Percentiles rank a stretch among this genome's conserved stretches.
These are phyloP conservation scores for Hydrozoanthus gracilis DNA, from an alignment of 92 coral and sea anemone genomes.

Conservation along the genomic window DNA sequence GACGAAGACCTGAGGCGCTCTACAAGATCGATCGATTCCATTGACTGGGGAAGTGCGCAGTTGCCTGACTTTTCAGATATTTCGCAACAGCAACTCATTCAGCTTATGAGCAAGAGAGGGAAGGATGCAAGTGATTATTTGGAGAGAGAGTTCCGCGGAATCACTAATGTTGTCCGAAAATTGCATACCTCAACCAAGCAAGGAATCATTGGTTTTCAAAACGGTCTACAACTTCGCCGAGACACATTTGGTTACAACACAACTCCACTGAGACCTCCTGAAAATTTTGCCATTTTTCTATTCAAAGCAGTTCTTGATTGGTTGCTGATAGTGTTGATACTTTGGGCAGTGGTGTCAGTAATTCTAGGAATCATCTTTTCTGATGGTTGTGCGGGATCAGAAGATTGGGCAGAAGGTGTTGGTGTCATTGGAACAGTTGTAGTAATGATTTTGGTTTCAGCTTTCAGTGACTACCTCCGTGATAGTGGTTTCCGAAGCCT, in stretches of 20 bases:
- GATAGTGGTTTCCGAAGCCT: constrained; percentile 61
- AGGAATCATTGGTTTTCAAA: constrained; percentile 72
- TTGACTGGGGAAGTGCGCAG: constrained; percentile 42
- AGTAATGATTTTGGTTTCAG: constrained; percentile 68
- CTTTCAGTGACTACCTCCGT: constrained; percentile 77
- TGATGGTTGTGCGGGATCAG: constrained; percentile 71
- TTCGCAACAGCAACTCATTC: constrained; percentile 59
- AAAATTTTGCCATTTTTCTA: constrained; percentile 60
- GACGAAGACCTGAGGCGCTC: constrained; percentile 22
- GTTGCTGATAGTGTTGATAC: constrained; percentile 71
- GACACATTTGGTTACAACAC: constrained; percentile 69
- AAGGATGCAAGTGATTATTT: constrained; percentile 52
- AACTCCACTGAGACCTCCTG: constrained; percentile 67
- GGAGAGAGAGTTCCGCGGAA: constrained; percentile 70
- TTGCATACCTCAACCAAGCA: constrained; percentile 81
- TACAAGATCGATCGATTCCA: constrained; percentile 26
- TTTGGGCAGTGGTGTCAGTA: constrained; percentile 75
- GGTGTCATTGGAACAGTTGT: constrained; percentile 80
- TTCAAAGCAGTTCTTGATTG: constrained; percentile 77
- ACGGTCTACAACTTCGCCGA: constrained; percentile 61
- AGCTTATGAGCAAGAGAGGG: constrained; percentile 61
- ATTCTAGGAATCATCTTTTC: constrained; percentile 81
- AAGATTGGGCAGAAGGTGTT: constrained; percentile 80
- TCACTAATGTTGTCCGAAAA: constrained; percentile 59
- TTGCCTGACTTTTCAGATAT: constrained; percentile 68